phyloP scores from a whole-genome alignment of 2,113 vertebrate species.

The Poicephalus gulielmi region DNA sequence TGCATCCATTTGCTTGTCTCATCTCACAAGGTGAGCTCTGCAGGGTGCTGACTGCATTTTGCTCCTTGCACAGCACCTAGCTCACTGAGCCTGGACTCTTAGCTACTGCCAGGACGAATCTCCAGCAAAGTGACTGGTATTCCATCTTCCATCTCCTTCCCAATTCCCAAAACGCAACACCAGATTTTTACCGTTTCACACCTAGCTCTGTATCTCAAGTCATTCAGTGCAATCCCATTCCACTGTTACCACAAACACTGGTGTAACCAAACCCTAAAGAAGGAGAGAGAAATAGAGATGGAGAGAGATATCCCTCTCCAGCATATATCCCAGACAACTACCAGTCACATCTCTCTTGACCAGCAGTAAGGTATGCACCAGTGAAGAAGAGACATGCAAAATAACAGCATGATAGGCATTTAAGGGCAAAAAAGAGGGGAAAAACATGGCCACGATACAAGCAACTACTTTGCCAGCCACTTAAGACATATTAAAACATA shows the following conservation, averaged over 20 bases:
- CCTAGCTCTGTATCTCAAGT: not conserved
- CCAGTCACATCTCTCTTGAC: not conserved
- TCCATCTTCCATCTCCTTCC: not conserved
- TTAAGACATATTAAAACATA: not conserved
- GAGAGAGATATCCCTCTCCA: not conserved
- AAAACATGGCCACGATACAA: accelerated
- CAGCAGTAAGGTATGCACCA: not conserved
- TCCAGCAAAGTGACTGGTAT: not conserved
- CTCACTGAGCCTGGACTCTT: not conserved
- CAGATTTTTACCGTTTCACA: not conserved
- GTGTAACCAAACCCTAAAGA: not conserved
- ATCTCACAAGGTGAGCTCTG: not conserved
- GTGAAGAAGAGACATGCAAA: not conserved
- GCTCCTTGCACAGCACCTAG: not conserved
- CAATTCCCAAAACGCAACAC: not conserved
- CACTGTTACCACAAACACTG: not conserved
- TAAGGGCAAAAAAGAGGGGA: not conserved
- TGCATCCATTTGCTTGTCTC: not conserved
- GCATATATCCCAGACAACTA: accelerated
- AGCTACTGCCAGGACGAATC: not conserved
- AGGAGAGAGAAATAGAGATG: not conserved
- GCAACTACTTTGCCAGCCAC: not conserved
- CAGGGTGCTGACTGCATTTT: not conserved
- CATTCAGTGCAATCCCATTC: not conserved
- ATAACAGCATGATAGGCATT: not conserved